These are phyloP conservation scores for Craterocephalus amniculus DNA, from an alignment of 2,797 vertebrate species.

Conservation along the genomic window DNA sequence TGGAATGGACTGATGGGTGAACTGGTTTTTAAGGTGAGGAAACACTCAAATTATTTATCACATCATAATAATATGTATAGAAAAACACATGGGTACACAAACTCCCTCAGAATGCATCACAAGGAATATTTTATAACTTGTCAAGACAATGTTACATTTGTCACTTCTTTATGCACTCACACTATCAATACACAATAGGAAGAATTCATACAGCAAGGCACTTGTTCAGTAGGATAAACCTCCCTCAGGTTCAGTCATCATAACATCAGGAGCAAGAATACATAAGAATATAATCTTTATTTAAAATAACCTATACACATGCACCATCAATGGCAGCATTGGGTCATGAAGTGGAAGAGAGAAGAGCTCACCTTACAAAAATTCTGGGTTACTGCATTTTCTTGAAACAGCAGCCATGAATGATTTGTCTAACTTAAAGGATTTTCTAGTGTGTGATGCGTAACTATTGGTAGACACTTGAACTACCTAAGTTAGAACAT, in stretches of 20 bases:
- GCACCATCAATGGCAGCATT: conserved; percentile 2
- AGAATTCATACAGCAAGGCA: conserved; percentile 8
- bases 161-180: conserved; percentile 9
- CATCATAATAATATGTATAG: background rate
- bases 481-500: conserved; percentile 1
- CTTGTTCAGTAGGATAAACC: conserved; percentile 24
- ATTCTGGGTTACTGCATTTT: conserved; percentile 16
- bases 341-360: conserved; percentile 23
- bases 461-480: conserved; percentile 33
- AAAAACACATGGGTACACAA: background rate
- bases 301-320: conserved; percentile 16
- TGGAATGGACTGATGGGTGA: conserved; percentile 99
- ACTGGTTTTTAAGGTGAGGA: conserved; percentile 94
- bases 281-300: conserved; percentile 10
- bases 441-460: conserved; percentile 31
- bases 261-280: conserved; percentile 34
- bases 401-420: conserved; percentile 24
- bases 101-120: background rate
- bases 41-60: background rate
- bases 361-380: conserved; percentile 17
- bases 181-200: conserved; percentile 11
- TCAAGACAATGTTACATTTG: background rate
- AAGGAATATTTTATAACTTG: conserved; percentile 1
- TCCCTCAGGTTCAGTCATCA: conserved; percentile 23
- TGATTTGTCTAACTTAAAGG: conserved; percentile 31